Evolutionary conservation across 2,888 invertebrate species (phyloP), one percentile per base, ranked within the genome.

Genomic region (Phyto melanocephala): DNA sequence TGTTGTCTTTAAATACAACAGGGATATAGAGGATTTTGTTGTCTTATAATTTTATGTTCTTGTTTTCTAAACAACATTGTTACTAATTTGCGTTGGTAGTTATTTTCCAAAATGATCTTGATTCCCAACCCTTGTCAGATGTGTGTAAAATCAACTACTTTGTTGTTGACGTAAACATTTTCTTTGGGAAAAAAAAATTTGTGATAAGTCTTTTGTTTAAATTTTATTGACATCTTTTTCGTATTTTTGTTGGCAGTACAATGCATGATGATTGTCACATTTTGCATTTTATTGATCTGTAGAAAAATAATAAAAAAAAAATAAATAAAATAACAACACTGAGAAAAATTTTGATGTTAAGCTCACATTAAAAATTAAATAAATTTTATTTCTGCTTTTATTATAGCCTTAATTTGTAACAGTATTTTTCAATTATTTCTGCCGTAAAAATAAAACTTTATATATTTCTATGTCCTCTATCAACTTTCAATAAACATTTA

Each of bases 71-170:
- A 65, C 79, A 79, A 82, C 82, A 79, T 58, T 79, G 79, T 82
- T 82, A 75, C 75, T 65, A 82, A 82, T 82, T 82, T 79, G 71
- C 62, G 50, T 79, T 82, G 79, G 79, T 79, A 79, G 68, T 63
- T 22, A 20, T 60, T 52, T 79, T 28, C 67, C 47, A 20, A 47
- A 63, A 33, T 80, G 68, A 80, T 80, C 70, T 80, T 47, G 63
- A 56, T 65, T 35, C 13, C 2, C 67, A 67, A 65, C 79, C 79
- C 72, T 67, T 72, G 72, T 67, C 72, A 80, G 74, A 58, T 58
- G 71, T 85, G 80, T 76, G 52, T 37, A 7, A 70, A 77, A 28
- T 42, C 45, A 56, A 74, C 22, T 52, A n/a, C 37, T 52, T 52
- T 33, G 20, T 28, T 33, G 54, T 54, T 56, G 35, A 56, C 2